phyloP scores from a whole-genome alignment of 2,113 vertebrate species.

The Aphelocoma coerulescens region DNA sequence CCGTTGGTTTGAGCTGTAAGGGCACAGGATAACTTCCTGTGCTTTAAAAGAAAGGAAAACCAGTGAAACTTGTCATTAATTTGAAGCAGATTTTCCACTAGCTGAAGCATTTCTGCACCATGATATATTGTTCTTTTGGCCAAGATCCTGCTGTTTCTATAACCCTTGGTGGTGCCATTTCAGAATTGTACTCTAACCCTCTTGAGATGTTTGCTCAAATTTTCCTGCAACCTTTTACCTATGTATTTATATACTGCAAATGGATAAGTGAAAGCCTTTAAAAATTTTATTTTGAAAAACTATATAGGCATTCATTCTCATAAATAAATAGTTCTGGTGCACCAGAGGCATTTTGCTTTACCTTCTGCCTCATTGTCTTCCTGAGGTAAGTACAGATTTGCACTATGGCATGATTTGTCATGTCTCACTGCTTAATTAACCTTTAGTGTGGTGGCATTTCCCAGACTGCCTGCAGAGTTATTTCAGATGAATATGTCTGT shows the following conservation, averaged over 20 bases:
- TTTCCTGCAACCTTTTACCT: background rate
- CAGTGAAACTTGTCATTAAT: background rate
- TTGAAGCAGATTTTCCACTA: background rate
- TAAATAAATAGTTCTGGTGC: background rate
- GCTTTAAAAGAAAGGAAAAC: background rate
- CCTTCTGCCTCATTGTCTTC: background rate
- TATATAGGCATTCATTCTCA: background rate
- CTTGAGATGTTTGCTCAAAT: background rate
- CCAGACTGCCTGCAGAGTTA: constrained; percentile 30
- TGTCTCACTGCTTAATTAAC: constrained; percentile 58
- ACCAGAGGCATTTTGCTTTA: background rate
- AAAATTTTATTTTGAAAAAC: background rate
- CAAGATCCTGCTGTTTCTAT: background rate
- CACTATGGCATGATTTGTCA: constrained; percentile 20
- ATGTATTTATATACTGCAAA: background rate
- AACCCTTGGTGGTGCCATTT: rapidly evolving
- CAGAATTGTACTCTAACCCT: background rate
- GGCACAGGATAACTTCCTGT: background rate
- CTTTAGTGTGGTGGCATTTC: constrained; percentile 43
- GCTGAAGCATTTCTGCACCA: background rate
- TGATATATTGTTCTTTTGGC: background rate
- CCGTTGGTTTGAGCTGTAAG: background rate
- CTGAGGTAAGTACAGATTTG: background rate
- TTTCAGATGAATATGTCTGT: constrained; percentile 40
- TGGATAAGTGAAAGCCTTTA: background rate